Base-by-base conservation (phyloP, 2,797 vertebrate species). In the Enteromius argenteus region DNA sequence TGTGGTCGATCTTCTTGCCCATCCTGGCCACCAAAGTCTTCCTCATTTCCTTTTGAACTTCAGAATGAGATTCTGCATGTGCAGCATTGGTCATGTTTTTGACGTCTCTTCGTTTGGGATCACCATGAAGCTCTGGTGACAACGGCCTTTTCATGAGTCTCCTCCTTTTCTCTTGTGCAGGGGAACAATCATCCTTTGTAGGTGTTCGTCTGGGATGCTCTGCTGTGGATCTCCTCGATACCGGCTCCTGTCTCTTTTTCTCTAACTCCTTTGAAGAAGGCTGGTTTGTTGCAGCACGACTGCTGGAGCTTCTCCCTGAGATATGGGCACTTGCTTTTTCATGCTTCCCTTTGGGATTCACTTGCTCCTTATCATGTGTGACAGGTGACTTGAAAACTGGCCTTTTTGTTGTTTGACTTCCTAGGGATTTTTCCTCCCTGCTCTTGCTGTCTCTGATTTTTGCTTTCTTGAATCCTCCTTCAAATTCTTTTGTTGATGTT, bases 211-310 rank as follows among this genome's bases (percentile, higher is more conserved):
- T 81, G 17, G 30, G 21, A 15, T 87, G 67, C 58, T 89, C 83
- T 30, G 66, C 10, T 39, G 39, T 79, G 23, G 1, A 15, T 35
- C 62, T 88, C n/a, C 64, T 90, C 37, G 64, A 87, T 17, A 66
- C 14, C 68, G 35, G 49, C 49, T 37, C 58, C 6, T 58, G 51
- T 3, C 53, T 87, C 19, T 56, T 53, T 42, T 88, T 79, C 83
- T 86, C 85, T 27, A 77, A 84, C 35, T 87, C 35, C 11, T 81
- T 86, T 27, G 76, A 89, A 75, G 6, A 53, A 88, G 27, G 27
- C 67, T 71, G 53, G 7, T 39, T 56, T 42, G 53, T 62, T 67
- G 39, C 8, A 51, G 46, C 14, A 8, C 27, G 15, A 13, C 37
- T 85, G 39, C 42, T 80, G 51, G 71, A 79, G 21, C 21, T 23